Evolutionary conservation across 2,113 vertebrate species (phyloP).

Genomic region (Malurus melanocephalus): DNA sequence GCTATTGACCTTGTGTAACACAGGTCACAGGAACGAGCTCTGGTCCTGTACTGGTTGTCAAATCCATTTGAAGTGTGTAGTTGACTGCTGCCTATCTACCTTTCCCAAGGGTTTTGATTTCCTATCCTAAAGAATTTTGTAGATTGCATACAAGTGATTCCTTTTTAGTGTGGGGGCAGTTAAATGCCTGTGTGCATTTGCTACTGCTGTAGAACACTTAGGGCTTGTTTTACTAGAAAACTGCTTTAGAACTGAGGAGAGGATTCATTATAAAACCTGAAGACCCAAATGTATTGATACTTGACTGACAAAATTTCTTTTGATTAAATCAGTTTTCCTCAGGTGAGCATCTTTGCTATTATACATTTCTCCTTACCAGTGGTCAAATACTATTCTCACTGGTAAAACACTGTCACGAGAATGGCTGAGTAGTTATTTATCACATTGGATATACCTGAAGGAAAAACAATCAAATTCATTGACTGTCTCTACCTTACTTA

Average conservation of each 20-base stretch:
- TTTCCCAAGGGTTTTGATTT: not conserved
- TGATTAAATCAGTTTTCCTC: not conserved
- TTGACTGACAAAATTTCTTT: not conserved
- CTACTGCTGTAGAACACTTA: not conserved
- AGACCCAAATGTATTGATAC: not conserved
- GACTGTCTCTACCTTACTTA: not conserved
- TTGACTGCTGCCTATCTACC: not conserved
- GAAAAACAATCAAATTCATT: not conserved
- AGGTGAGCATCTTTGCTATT: not conserved
- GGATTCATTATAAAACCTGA: not conserved
- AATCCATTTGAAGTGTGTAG: not conserved
- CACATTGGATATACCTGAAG: not conserved
- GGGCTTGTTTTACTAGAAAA: not conserved
- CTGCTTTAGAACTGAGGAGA: not conserved
- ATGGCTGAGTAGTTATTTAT: not conserved
- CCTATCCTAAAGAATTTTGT: not conserved
- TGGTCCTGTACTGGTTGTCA: not conserved
- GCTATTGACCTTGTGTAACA: not conserved
- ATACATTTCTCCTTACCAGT: not conserved
- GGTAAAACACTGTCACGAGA: not conserved
- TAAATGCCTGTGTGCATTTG: not conserved
- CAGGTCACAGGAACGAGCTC: not conserved
- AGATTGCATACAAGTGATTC: not conserved
- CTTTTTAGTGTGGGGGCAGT: not conserved
- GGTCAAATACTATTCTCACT: not conserved